Conservation (phyloP, 2,797 vertebrate species). For the Eleutherodactylus coqui region DNA sequence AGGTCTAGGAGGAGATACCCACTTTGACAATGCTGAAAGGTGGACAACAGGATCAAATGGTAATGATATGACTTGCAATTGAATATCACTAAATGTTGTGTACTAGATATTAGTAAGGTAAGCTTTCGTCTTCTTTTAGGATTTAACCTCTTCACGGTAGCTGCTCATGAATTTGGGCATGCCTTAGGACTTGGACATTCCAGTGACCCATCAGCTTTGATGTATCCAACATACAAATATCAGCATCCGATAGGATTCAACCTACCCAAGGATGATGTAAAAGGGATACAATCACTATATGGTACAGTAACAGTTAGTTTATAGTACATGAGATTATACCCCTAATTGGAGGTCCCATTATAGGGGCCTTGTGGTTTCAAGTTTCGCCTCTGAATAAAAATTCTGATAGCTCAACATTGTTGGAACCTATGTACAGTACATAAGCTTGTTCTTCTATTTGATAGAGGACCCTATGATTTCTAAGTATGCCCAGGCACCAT, state of each 20-base stretch:
- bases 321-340: not conserved
- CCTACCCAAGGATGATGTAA: constrained; percentile 85
- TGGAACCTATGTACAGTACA: no score
- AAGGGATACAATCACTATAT: constrained; percentile 87
- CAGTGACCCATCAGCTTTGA: constrained; percentile 84
- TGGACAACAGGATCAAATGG: constrained; percentile 66
- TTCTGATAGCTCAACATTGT: no score
- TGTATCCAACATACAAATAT: constrained; percentile 89
- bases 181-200: constrained; percentile 85
- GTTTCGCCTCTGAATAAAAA: no score
- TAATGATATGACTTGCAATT: constrained; percentile 45
- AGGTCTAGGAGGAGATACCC: constrained; percentile 68
- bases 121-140: constrained; percentile 70
- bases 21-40: constrained; percentile 70
- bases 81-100: not conserved
- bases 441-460: not conserved
- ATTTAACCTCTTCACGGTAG: constrained; percentile 87
- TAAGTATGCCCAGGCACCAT: not conserved
- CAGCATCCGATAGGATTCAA: constrained; percentile 85
- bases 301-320: constrained; percentile 70
- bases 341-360: no score
- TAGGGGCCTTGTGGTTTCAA: no score
- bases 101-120: not conserved
- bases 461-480: not conserved
- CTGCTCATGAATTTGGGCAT: constrained; percentile 85